Conservation (phyloP, 92 coral and sea anemone genomes). For the Scolanthus callimorphus region DNA sequence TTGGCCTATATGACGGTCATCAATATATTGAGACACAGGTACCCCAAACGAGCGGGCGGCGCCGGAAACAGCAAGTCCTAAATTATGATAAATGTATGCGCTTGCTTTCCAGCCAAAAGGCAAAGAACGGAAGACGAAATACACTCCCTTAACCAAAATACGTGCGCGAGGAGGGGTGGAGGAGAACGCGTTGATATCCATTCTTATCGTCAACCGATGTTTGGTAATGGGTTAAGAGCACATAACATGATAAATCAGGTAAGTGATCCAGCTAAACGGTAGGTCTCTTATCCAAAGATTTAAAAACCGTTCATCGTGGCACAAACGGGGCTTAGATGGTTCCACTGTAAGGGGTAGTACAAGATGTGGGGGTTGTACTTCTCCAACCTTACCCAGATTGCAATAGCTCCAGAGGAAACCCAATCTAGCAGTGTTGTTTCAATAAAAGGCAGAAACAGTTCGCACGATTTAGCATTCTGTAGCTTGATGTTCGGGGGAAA, state of each 20-base stretch:
- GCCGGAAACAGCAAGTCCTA: conserved; percentile 30
- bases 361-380: conserved; percentile 5
- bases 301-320: conserved; percentile 20
- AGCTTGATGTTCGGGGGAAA: no score
- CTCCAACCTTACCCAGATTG: conserved; percentile 16
- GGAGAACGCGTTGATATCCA: conserved; percentile 25
- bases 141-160: conserved; percentile 28
- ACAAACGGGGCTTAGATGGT: conserved; percentile 12
- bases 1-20: conserved; percentile 17
- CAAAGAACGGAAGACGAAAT: conserved; percentile 16
- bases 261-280: conserved; percentile 15
- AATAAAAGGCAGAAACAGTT: no score
- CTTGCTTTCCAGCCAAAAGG: no score
- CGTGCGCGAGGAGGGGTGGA: conserved; percentile 18
- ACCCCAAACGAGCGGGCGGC: no score
- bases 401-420: no score
- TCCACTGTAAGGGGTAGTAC: conserved; percentile 4
- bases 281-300: conserved; percentile 22
- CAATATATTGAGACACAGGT: no score
- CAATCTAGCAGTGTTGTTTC: no score
- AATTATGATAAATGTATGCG: no score
- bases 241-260: no score
- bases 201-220: conserved; percentile 17
- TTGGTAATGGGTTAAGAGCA: conserved; percentile 14
- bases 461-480: no score